Percentiles rank a stretch among this genome's conserved stretches.
Evolutionary conservation across 2,113 vertebrate genomes (phyloP).

Genomic region (Urocitellus parryii): DNA sequence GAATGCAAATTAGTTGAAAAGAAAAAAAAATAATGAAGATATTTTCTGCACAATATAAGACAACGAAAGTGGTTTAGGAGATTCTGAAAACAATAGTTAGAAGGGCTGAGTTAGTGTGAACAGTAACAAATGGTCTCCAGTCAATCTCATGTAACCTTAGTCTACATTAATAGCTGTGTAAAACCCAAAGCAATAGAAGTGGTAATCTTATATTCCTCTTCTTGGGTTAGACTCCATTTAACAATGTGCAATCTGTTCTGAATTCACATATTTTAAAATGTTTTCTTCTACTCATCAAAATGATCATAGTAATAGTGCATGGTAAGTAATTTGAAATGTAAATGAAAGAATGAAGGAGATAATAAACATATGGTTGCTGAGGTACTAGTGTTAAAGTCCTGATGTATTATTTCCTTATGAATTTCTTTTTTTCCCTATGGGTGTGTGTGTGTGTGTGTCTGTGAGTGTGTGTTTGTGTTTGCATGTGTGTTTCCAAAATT

Average conservation of each 20-base stretch:
- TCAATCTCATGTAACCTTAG: neutral
- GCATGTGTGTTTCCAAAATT: neutral
- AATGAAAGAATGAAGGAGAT: neutral
- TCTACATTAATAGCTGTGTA: neutral
- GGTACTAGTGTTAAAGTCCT: neutral
- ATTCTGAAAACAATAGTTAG: neutral
- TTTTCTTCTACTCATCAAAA: neutral
- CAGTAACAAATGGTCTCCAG: neutral
- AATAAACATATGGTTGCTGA: neutral
- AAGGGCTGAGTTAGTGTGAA: neutral
- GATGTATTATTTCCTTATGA: neutral
- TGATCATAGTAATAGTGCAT: neutral
- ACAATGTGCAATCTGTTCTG: neutral
- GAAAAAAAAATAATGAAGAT: neutral
- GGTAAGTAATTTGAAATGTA: neutral
- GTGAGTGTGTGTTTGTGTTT: neutral
- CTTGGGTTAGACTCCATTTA: neutral
- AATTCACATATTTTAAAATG: neutral
- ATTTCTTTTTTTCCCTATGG: neutral
- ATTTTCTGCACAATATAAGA: neutral
- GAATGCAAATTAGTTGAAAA: neutral
- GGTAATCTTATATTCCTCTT: neutral
- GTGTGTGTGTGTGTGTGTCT: neutral
- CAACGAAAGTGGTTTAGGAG: neutral
- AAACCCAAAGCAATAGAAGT: neutral